Evolutionary conservation across 1,140 invertebrate species (phyloP).

Genomic region (Camponotus floridanus): DNA sequence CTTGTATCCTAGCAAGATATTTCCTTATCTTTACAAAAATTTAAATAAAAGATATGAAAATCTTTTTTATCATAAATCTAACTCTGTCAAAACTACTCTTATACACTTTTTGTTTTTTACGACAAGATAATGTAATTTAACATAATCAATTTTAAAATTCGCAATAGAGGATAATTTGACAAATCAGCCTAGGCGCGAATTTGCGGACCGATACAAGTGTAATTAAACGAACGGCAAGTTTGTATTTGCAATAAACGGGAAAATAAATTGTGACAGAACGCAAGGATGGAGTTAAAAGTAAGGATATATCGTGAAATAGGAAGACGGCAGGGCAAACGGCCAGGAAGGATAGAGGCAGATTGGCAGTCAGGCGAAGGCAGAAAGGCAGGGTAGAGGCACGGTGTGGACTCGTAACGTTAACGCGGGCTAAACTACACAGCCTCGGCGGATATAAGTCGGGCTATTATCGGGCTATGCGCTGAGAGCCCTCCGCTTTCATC

Average conservation of each 20-base stretch:
- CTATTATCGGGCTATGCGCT: slow-evolving; percentile 85
- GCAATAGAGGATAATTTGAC: not conserved
- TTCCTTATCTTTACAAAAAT: not conserved
- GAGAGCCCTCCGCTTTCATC: slow-evolving; percentile 86
- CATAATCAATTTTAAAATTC: not conserved
- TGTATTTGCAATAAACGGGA: not conserved
- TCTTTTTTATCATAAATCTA: not conserved
- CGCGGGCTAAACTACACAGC: slow-evolving; percentile 84
- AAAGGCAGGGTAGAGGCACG: slow-evolving; percentile 70
- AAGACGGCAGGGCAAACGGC: slow-evolving; percentile 76
- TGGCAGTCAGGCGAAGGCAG: slow-evolving; percentile 60
- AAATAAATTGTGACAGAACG: slow-evolving; percentile 23
- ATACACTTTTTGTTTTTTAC: not conserved
- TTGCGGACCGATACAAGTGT: not conserved
- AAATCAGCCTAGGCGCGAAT: not conserved
- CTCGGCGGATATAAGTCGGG: slow-evolving; percentile 84
- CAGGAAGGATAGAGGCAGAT: slow-evolving; percentile 71
- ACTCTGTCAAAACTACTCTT: not conserved
- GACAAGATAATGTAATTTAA: slow-evolving; percentile 3
- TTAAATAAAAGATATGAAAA: slow-evolving; percentile 11
- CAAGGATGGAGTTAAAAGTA: slow-evolving; percentile 41
- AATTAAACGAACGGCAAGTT: not conserved
- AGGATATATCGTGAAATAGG: slow-evolving; percentile 52
- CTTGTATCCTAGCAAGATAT: not conserved
- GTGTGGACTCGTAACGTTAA: slow-evolving; percentile 80